Base-by-base conservation (phyloP, 2,888 invertebrate species). In the Calliphora vomitoria region DNA sequence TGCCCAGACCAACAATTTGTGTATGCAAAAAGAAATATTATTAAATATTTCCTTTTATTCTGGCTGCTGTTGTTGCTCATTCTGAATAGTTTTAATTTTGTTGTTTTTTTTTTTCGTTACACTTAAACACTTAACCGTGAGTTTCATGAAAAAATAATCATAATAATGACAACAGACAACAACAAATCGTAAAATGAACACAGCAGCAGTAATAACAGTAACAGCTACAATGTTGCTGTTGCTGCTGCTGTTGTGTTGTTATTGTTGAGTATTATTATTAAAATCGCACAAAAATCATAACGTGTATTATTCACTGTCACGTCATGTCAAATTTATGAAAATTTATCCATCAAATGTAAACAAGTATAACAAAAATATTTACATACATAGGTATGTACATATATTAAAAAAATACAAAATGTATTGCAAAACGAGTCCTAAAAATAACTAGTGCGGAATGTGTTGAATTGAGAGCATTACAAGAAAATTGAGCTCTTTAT, bases 91-190 rank as follows among this genome's bases (percentile, higher is more conserved):
- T 76, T 20, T 35, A 15, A 5, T 38, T 44, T 18, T 10, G 20
- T 53, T 62, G 68, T 50, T 8, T 53, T 53, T 62, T 68, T 50
- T 8, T 53, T 25, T 60, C 35, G 11, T 62, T 71, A 4, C 55
- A n/a, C 25, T 62, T 83, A 18, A 81, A 66, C 53, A 72, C 41
- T 79, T 83, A 50, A 31, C 60, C 41, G 50, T 38, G 68, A 60
- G 50, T 58, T 76, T 47, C 13, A 50, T 91, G 90, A 91, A 91
- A n/a, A 91, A 91, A 91, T 91, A 90, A 90, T 91, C 89, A 90
- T 90, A 89, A 90, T 91, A 91, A 91, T 90, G 91, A 90, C 89
- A 89, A 89, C 88, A 87, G 74, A 78, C 50, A 84, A 79, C 69
- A 71, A 50, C 35, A 44, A 74, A 3, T 66, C 38, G 13, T 66